Evolutionary conservation across 2,113 vertebrate genomes (phyloP), one percentile per base, ranked within the genome.

Genomic region (Neolamprologus fasciatus): DNA sequence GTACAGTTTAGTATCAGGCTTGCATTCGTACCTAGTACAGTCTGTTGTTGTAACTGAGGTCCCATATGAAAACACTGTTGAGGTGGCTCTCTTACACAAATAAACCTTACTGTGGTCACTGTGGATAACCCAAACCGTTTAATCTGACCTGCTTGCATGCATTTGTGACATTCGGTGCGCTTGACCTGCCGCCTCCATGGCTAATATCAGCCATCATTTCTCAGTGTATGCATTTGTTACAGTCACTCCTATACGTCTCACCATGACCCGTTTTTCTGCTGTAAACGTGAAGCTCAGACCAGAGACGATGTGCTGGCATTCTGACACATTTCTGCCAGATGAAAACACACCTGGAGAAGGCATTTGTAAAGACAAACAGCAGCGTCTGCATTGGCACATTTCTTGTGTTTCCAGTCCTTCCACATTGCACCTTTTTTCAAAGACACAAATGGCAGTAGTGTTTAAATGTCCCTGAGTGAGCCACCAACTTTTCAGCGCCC

Each of bases 1-100:
- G 86, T 63, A 93, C 81, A 89, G 80, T 88, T 89, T 86, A 87
- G 68, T 92, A 84, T 94, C 89, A 94, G 86, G 90, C 86, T 81
- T 54, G 10, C 17, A 21, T 83, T 28, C 11, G 9, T 17, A 28
- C 83, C 82, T 81, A 51, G 31, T 84, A 86, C 40, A 87, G 66
- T 85, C 80, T 80, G 55, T 80, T 86, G 2, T 81, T 86, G 81
- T 84, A 76, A 82, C 66, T 14, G 51, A 91, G 94, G 92, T 92
- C 90, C 87, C 85, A 11, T 50, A 85, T 58, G 14, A 87, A 89
- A 89, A 63, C 40, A 21, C 10, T 58, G 31, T 80, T 81, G 58
- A 63, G 16, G 81, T 58, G 61, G 14, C 54, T 85, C 53, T 68
- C 5, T 28, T 31, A 78, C n/a, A 90, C 9, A 89, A 84, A 88